Evolutionary conservation across 2,797 vertebrate genomes (phyloP).

Genomic region (Macrochelys suwanniensis): DNA sequence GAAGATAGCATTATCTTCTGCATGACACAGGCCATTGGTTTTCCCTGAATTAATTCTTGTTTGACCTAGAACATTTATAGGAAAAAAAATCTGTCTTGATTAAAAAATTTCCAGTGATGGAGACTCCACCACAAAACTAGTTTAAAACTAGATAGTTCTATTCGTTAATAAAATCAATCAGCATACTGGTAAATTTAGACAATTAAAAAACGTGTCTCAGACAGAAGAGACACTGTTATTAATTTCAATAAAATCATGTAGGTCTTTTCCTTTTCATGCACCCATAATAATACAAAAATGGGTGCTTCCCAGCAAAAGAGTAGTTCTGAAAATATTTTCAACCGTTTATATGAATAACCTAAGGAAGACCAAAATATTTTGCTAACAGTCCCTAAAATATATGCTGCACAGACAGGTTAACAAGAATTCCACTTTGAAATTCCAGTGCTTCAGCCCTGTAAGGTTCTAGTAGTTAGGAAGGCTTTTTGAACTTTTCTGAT

Average conservation of each 20-base stretch:
- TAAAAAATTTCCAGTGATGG: neutral
- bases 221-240: neutral
- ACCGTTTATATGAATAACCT: neutral
- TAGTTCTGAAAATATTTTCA: fast-evolving
- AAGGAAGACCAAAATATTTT: neutral
- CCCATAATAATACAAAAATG: fast-evolving
- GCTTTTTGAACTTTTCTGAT: neutral
- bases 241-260: fast-evolving
- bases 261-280: neutral
- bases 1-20: neutral
- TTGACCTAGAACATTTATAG: fast-evolving
- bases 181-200: neutral
- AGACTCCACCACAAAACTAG: neutral
- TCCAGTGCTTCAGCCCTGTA: neutral
- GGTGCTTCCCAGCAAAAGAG: neutral
- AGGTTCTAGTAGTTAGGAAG: fast-evolving
- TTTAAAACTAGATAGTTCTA: neutral
- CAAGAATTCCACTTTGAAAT: neutral
- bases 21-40: neutral
- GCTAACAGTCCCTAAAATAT: neutral
- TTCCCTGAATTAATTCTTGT: neutral
- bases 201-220: neutral
- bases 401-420: neutral
- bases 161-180: neutral
- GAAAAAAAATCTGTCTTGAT: neutral